Evolutionary conservation across 2,113 vertebrate species (phyloP), one percentile per base, ranked within the genome.

Genomic region (Corydoras sp.): DNA sequence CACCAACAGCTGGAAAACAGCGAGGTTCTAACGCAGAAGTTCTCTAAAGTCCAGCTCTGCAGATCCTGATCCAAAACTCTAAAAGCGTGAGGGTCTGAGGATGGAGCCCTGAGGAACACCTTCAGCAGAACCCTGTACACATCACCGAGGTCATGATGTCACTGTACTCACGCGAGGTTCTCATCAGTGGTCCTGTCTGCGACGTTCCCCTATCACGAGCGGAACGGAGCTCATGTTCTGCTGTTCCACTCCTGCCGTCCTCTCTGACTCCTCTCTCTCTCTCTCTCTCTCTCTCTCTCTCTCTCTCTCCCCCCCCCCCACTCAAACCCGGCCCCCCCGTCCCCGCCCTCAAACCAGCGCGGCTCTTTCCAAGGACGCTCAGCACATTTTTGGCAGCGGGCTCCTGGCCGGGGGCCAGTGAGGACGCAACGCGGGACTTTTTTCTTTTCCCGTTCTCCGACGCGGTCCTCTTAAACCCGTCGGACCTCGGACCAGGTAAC

Each of bases 111-210:
- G 35, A 43, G 35, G 35, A 43, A 43, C 35, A 43, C 35, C 35
- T 43, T 43, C 35, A 43, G 35, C 35, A 43, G 35, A 8, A 43
- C 7, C 18, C 35, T 43, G 35, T 43, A 43, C 18, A 24, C 18
- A 24, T 4, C 53, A 55, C 9, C 11, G 53, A 56, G 15, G 13
- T 14, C 4, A 56, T n/a, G 6, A 56, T n/a, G 14, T 56, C 53
- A 24, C 49, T 60, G 51, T 86, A 91, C 89, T 90, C 69, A 91
- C 88, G 84, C 58, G 86, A 85, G 76, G 83, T 84, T 84, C 83
- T 90, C 89, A 89, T 91, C 68, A 71, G 85, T 73, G 71, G 79
- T 78, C 71, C 76, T 56, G 71, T 62, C 15, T 7, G 10, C 72
- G 30, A 54, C 31, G 75, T 68, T 68, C 35, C 79, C 43, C 35